Conservation (phyloP, 2,888 invertebrate genomes). For the Caenorhabditis angaria region DNA sequence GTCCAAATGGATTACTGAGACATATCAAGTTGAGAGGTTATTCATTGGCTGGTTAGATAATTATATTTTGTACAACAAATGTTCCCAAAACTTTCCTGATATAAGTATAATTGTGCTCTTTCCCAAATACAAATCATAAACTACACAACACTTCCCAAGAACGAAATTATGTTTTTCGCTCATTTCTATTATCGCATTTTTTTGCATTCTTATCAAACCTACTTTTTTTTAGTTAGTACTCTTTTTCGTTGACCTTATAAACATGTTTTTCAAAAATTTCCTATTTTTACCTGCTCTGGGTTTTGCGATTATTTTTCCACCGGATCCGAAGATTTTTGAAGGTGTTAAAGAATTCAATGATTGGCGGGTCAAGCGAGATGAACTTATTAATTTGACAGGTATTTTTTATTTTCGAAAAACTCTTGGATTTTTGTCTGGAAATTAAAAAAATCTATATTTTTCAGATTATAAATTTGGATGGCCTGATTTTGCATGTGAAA, state of each 20-base stretch:
- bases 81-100: too few species aligned
- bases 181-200: too few species aligned
- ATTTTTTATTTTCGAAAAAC: background rate
- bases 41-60: too few species aligned
- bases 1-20: too few species aligned
- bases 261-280: conserved; percentile 12
- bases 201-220: conserved; percentile 17
- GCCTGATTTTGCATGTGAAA: background rate
- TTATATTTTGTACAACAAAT: conserved; percentile 10
- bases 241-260: conserved; percentile 7
- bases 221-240: conserved; percentile 10
- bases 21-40: too few species aligned
- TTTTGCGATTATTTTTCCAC: background rate
- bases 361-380: background rate
- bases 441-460: background rate
- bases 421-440: too few species aligned
- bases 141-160: too few species aligned
- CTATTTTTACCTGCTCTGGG: background rate
- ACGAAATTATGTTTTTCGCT: too few species aligned
- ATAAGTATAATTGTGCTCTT: too few species aligned
- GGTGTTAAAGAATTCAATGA: background rate
- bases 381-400: background rate
- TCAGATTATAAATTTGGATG: background rate
- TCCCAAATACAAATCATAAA: too few species aligned
- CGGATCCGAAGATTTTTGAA: conserved; percentile 3